A percentile compares a stretch with the other conserved stretches of the same genome.
phyloP scores from a whole-genome alignment of 2,888 invertebrate species.

The Volucella bombylans region DNA sequence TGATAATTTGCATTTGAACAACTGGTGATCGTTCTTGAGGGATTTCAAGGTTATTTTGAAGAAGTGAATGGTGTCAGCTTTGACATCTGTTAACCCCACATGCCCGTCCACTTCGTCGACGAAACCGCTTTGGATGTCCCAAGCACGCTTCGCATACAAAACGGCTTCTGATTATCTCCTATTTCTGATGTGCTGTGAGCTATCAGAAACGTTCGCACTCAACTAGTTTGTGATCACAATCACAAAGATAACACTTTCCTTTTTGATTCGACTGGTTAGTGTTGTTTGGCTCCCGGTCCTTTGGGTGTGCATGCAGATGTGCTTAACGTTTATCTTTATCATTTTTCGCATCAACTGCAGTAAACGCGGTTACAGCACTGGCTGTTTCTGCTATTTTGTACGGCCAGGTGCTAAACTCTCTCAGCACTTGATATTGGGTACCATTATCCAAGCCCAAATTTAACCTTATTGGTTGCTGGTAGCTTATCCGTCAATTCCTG shows the following conservation, averaged over 20 bases:
- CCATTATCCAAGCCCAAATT: not conserved
- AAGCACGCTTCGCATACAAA: not conserved
- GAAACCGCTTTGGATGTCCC: too few species aligned
- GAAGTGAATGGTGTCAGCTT: not conserved
- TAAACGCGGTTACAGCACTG: conserved; percentile 4
- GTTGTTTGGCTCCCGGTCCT: not conserved
- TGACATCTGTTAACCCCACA: not conserved
- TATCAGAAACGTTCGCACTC: not conserved
- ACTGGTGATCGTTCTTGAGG: not conserved
- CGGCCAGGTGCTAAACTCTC: conserved; percentile 21
- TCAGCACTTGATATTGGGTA: not conserved
- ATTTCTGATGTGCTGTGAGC: not conserved
- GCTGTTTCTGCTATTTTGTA: conserved; percentile 27
- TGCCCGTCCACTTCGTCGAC: not conserved
- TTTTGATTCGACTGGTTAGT: not conserved
- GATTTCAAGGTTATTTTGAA: not conserved
- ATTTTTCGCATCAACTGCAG: not conserved
- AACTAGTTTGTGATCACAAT: not conserved
- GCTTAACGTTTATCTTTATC: not conserved
- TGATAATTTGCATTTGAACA: not conserved
- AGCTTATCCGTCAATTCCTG: conserved; percentile 14
- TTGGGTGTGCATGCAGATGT: not conserved
- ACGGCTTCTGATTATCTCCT: too few species aligned
- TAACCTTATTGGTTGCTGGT: conserved; percentile 1
- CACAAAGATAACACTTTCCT: too few species aligned